Evolutionary conservation across 2,797 vertebrate genomes (phyloP).

Genomic region (Thalassophryne amazonica): DNA sequence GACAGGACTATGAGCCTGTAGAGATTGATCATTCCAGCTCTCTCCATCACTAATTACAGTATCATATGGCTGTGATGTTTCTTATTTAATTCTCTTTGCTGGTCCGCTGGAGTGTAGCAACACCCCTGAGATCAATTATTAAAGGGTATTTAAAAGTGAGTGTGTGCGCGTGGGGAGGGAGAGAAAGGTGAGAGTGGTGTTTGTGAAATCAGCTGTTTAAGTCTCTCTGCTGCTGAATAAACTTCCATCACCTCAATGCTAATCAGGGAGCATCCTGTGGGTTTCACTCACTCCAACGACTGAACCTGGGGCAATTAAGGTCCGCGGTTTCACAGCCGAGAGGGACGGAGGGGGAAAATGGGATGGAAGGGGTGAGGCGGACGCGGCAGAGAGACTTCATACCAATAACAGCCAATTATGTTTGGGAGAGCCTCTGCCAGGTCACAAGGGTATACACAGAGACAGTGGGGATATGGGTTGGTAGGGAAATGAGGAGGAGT

Average conservation of each 20-base stretch:
- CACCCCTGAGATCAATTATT: conserved; percentile 75
- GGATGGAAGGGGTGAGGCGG: conserved; percentile 17
- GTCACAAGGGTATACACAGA: conserved; percentile 65
- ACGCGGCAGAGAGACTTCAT: conserved; percentile 50
- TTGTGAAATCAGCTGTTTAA: conserved; percentile 55
- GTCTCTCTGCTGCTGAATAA: conserved; percentile 32
- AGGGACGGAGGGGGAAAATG: conserved; percentile 20
- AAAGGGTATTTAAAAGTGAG: conserved; percentile 71
- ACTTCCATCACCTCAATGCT: conserved; percentile 48
- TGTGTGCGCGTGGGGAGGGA: too few relatives aligned
- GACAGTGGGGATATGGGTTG: conserved; percentile 64
- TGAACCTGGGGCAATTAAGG: conserved; percentile 57
- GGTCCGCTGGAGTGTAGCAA: conserved; percentile 56
- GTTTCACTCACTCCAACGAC: conserved; percentile 32
- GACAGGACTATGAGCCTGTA: too few relatives aligned
- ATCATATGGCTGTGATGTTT: conserved; percentile 62
- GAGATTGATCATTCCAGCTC: conserved; percentile 41
- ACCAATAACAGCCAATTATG: conserved; percentile 79
- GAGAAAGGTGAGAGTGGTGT: conserved; percentile 21
- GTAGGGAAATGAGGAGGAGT: conserved; percentile 74
- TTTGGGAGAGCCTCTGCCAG: conserved; percentile 66
- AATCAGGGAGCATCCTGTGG: conserved; percentile 43
- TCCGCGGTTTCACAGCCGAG: conserved; percentile 22
- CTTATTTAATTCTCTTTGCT: conserved; percentile 61
- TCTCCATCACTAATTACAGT: conserved; percentile 55